phyloP scores from a whole-genome alignment of 2,888 invertebrate genomes.

The Pharmacophagus antenor region DNA sequence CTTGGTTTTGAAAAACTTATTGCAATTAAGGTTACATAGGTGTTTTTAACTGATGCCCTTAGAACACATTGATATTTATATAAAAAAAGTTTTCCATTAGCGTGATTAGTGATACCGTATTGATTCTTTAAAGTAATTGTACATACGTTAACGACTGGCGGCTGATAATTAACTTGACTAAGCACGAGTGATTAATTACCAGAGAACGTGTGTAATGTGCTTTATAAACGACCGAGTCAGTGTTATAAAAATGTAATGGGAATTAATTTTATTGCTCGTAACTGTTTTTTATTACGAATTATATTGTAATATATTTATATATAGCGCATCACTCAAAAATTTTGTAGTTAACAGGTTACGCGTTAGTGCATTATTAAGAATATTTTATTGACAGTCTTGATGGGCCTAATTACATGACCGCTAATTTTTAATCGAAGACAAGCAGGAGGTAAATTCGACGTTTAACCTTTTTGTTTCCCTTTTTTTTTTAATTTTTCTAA shows the following conservation, averaged over 20 bases:
- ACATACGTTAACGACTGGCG: constrained; percentile 15
- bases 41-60: neutral
- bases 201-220: constrained; percentile 15
- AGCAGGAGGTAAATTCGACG: no score
- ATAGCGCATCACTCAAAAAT: no score
- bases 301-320: no score
- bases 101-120: constrained; percentile 14
- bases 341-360: no score
- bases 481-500: no score
- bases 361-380: no score
- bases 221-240: constrained; percentile 8
- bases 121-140: constrained; percentile 26
- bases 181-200: constrained; percentile 19
- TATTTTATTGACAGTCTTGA: no score
- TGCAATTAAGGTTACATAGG: neutral
- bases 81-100: constrained; percentile 9
- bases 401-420: no score
- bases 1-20: no score
- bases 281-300: no score
- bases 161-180: constrained; percentile 15
- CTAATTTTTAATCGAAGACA: no score
- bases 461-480: no score
- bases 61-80: neutral
- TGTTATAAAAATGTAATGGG: constrained; percentile 8
- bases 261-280: neutral